Base-by-base conservation (phyloP, 2,888 invertebrate genomes). In the Boloria euphrosyne region DNA sequence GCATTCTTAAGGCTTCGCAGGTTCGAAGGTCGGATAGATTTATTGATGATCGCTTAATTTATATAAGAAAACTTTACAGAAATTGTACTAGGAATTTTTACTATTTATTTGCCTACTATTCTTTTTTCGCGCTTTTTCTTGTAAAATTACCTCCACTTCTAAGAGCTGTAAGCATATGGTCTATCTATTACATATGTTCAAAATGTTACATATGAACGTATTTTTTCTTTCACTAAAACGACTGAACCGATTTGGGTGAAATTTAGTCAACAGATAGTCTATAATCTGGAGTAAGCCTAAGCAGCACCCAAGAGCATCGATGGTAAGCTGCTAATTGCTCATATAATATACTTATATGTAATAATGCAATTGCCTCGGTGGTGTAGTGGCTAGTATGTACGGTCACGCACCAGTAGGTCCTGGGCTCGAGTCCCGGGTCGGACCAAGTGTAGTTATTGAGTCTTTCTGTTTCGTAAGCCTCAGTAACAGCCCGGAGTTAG, bases 1-100 rank as follows among this genome's bases (percentile, higher is more conserved):
- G 57, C 71, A 74, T 65, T 75, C 66, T 43, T 66, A 38, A 52
- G 72, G 73, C 74, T 75, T 75, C 75, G 10, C 18, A 63, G 67
- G 65, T 70, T 69, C 18, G 66, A 71, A 71, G 70, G 70, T 59
- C 66, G 60, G 51, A 22, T 64, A 47, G 60, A 63, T 69, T 68
- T 60, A 47, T 47, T 38, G 38, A 46, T 47, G 31, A 58, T 46
- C 51, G 55, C 16, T 38, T 31, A 50, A 44, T 22, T 50, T 55
- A 22, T 27, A 57, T 46, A 57, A 18, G 4, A 4, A n/a, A 46
- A 46, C 27, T 57, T 2, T 7, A 13, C n/a, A 46, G n/a, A 14
- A 57, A 57, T 46, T 46, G 18, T 46, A 46, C 18, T 22, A n/a
- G 13, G 0, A 18, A 43, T 53, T n/a, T 3, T 7, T 0, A 18